Evolutionary conservation across 2,797 vertebrate genomes (phyloP).

Genomic region (Pelochelys cantorii): DNA sequence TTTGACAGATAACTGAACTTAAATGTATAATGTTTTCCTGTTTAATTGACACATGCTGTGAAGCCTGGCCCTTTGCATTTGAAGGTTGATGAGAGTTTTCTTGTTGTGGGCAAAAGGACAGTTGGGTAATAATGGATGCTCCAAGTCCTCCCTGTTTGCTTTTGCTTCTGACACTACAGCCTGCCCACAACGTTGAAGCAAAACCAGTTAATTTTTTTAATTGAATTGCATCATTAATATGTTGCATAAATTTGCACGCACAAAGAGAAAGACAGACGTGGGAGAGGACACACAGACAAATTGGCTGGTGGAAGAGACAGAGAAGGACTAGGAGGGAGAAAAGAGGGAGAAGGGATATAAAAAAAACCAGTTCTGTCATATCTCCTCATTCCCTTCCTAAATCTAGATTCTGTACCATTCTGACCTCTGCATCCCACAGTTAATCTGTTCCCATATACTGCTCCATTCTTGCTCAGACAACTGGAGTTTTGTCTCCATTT

Average conservation of each 20-base stretch:
- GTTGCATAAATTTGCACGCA: not conserved
- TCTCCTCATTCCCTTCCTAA: too few relatives aligned
- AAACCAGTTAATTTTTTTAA: not conserved
- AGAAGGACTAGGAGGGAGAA: not conserved
- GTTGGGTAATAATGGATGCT: constrained; percentile 4
- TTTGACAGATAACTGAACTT: constrained; percentile 21
- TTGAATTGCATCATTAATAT: not conserved
- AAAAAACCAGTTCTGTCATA: not conserved
- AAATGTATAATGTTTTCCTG: constrained; percentile 3
- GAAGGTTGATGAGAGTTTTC: constrained; percentile 12
- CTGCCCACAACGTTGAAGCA: not conserved
- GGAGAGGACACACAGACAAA: not conserved
- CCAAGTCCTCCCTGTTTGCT: not conserved
- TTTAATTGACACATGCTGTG: constrained; percentile 1
- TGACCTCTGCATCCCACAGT: not conserved
- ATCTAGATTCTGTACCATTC: not conserved
- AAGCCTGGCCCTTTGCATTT: not conserved
- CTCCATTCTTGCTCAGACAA: not conserved
- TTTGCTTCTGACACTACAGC: not conserved
- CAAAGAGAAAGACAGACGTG: not conserved
- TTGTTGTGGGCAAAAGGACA: constrained; percentile 13
- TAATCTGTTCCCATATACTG: not conserved
- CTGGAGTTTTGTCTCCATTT: constrained; percentile 30
- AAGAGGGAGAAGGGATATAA: not conserved
- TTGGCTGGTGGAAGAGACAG: accelerated